Percentiles rank a stretch among this genome's conserved stretches.
phyloP scores from a whole-genome alignment of 1,140 invertebrate species.

The Hydropsyche tenuis region DNA sequence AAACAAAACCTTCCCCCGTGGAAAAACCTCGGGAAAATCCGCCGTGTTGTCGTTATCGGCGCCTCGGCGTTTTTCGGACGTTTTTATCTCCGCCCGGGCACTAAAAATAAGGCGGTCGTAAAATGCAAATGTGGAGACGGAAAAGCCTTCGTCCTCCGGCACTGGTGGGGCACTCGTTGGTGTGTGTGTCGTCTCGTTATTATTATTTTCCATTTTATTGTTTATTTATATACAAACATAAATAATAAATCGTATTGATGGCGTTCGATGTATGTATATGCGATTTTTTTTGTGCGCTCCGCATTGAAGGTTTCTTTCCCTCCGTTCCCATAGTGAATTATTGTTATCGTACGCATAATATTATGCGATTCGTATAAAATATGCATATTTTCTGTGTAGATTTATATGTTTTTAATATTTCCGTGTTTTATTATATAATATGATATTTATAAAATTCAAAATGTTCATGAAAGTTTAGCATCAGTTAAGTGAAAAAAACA shows the following conservation, averaged over 20 bases:
- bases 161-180: not conserved
- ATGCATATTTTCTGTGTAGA: too few species aligned
- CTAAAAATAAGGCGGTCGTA: conserved; percentile 34
- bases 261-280: conserved; percentile 21
- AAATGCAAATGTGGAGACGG: conserved; percentile 29
- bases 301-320: not conserved
- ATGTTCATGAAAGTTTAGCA: too few species aligned
- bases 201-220: conserved; percentile 32
- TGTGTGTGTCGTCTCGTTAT: not conserved
- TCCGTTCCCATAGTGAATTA: conserved; percentile 1
- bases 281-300: not conserved
- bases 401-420: too few species aligned
- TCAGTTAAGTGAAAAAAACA: too few species aligned
- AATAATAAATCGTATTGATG: conserved; percentile 33
- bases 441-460: too few species aligned
- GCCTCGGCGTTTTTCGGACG: conserved; percentile 33
- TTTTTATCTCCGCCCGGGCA: conserved; percentile 30
- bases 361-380: conserved; percentile 17
- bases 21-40: conserved; percentile 19
- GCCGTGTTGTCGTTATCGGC: conserved; percentile 22
- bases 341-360: conserved; percentile 15
- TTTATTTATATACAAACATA: conserved; percentile 31
- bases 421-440: too few species aligned
- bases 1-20: not conserved
- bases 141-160: conserved; percentile 15